These are phyloP conservation scores for Nothoprocta perdicaria DNA, from an alignment of 2,113 vertebrate genomes.

Conservation along the genomic window DNA sequence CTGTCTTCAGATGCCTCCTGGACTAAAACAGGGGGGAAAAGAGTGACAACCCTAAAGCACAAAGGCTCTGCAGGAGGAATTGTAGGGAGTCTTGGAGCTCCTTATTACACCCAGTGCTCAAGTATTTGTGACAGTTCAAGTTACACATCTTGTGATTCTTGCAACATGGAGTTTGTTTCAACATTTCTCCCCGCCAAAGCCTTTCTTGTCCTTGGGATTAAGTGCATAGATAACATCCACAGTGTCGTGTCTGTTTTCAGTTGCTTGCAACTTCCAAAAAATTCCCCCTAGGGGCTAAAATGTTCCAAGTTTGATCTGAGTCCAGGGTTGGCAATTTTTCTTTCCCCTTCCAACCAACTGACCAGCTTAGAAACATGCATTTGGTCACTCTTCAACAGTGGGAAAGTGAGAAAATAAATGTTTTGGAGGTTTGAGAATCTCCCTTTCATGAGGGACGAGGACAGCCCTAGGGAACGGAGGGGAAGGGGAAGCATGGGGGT, in stretches of 20 bases:
- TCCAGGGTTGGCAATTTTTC: not conserved
- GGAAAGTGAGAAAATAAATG: slow-evolving; percentile 46
- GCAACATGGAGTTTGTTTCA: not conserved
- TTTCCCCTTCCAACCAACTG: not conserved
- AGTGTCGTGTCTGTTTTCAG: slow-evolving; percentile 22
- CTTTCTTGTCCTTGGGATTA: not conserved
- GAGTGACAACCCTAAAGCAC: not conserved
- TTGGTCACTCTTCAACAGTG: slow-evolving; percentile 15
- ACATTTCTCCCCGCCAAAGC: not conserved
- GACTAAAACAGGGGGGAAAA: not conserved
- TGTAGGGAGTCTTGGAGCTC: not conserved
- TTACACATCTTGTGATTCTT: not conserved
- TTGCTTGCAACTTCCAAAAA: not conserved
- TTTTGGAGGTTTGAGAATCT: not conserved
- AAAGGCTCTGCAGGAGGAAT: not conserved
- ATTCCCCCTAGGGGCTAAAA: not conserved
- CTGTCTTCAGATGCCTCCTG: not conserved
- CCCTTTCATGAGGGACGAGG: not conserved
- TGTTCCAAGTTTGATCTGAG: not conserved
- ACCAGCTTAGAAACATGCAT: not conserved
- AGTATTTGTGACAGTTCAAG: not conserved
- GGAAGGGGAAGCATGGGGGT: not conserved
- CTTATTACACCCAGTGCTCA: not conserved
- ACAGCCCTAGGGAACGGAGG: not conserved
- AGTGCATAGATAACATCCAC: not conserved